phyloP scores from a whole-genome alignment of 2,113 vertebrate species.

The Anguilla rostrata region DNA sequence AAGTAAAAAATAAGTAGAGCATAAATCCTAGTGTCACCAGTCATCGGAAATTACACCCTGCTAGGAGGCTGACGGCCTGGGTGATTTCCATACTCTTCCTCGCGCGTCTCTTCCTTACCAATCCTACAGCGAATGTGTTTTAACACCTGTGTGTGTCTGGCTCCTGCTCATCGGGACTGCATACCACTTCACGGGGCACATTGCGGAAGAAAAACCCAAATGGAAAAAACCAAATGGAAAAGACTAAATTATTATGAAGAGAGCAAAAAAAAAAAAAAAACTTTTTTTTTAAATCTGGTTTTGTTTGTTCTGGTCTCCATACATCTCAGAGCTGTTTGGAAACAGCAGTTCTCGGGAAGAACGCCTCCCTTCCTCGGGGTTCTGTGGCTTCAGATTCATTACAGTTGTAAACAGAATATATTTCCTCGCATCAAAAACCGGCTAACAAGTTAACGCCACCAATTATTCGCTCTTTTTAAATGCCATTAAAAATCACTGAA shows the following conservation, averaged over 20 bases:
- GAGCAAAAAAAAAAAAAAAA: no score
- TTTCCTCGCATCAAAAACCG: neutral
- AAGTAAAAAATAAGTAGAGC: conserved; percentile 14
- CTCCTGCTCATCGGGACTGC: neutral
- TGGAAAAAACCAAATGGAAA: no score
- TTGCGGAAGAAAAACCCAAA: no score
- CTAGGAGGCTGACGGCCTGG: conserved; percentile 25
- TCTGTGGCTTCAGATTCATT: neutral
- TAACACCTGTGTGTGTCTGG: neutral
- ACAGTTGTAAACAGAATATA: neutral
- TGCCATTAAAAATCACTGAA: neutral
- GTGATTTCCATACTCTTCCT: conserved; percentile 9
- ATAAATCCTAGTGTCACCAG: conserved; percentile 31
- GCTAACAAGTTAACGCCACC: neutral
- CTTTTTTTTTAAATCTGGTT: no score
- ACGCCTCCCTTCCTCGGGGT: neutral
- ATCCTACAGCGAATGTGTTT: neutral
- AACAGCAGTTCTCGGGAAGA: neutral
- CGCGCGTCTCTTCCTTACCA: neutral
- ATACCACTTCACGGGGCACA: neutral
- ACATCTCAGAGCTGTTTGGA: neutral
- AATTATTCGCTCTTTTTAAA: neutral
- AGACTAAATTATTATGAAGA: no score
- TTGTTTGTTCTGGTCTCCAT: conserved; percentile 1
- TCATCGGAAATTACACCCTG: conserved; percentile 38